These are phyloP conservation scores for Syrphus vitripennis DNA, from an alignment of 2,888 invertebrate species.

Conservation along the genomic window DNA sequence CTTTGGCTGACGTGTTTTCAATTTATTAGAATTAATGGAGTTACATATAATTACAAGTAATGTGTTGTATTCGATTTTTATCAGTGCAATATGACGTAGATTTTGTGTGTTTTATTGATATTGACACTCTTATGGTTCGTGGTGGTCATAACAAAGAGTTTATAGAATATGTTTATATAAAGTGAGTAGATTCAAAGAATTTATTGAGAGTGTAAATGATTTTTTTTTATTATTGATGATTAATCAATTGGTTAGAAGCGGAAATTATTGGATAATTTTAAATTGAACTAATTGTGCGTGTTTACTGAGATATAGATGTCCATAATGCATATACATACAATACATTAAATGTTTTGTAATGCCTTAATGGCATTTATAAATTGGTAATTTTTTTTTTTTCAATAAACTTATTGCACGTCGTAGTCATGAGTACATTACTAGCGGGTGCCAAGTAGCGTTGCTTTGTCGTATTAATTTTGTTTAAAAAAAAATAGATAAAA, in stretches of 20 bases:
- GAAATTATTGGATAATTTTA: slow-evolving; percentile 9
- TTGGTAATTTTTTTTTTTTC: too few species aligned
- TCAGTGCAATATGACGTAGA: slow-evolving; percentile 1
- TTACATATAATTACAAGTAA: neutral
- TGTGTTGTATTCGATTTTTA: slow-evolving; percentile 14
- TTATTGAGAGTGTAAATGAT: neutral
- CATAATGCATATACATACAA: neutral
- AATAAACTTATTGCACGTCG: too few species aligned
- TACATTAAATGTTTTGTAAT: neutral
- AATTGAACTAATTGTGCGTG: neutral
- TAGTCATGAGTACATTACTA: too few species aligned
- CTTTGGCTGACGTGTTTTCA: slow-evolving; percentile 17
- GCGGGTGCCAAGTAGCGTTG: too few species aligned
- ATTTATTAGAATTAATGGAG: slow-evolving; percentile 21
- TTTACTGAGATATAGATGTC: neutral
- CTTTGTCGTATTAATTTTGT: too few species aligned
- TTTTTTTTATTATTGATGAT: slow-evolving; percentile 10
- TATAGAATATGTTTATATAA: neutral
- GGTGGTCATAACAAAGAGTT: neutral
- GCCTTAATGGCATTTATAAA: too few species aligned
- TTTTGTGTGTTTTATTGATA: neutral
- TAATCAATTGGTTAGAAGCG: slow-evolving; percentile 36
- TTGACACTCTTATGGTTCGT: neutral
- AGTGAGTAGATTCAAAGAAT: slow-evolving; percentile 1
- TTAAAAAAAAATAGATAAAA: too few species aligned